Percentiles rank a stretch among this genome's conserved stretches.
phyloP scores from a whole-genome alignment of 2,888 invertebrate species.

The Amorpha juglandis region DNA sequence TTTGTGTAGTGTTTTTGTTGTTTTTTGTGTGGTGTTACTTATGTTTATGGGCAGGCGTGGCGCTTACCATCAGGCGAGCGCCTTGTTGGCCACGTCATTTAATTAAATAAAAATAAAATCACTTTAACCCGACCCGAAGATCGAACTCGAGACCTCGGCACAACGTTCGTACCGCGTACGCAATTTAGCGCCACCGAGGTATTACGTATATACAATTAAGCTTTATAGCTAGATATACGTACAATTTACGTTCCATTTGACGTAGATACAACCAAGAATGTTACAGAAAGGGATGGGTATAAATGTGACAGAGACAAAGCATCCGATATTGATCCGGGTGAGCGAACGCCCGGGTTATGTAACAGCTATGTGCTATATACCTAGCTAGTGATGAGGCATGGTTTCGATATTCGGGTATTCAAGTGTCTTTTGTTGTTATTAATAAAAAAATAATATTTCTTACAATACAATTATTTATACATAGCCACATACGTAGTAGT shows the following conservation, averaged over 20 bases:
- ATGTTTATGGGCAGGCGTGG: no score
- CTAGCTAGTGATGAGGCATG: conserved; percentile 7
- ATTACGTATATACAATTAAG: not conserved
- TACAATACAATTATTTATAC: no score
- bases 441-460: not conserved
- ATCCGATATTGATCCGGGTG: conserved; percentile 48
- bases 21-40: no score
- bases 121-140: no score
- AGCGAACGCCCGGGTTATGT: conserved; percentile 30
- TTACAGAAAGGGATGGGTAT: conserved; percentile 33
- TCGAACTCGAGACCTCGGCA: no score
- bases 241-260: conserved; percentile 4
- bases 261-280: conserved; percentile 27
- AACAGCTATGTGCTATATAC: conserved; percentile 29
- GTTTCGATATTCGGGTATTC: not conserved
- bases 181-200: no score
- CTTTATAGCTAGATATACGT: not conserved
- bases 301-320: conserved; percentile 35
- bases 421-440: not conserved
- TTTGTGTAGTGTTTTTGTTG: no score
- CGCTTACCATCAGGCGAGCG: no score
- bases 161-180: no score
- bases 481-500: no score
- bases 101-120: no score
- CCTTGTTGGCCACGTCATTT: no score